These are phyloP conservation scores for Dunckerocampus dactyliophorus DNA, from an alignment of 2,113 vertebrate genomes.

Conservation along the genomic window DNA sequence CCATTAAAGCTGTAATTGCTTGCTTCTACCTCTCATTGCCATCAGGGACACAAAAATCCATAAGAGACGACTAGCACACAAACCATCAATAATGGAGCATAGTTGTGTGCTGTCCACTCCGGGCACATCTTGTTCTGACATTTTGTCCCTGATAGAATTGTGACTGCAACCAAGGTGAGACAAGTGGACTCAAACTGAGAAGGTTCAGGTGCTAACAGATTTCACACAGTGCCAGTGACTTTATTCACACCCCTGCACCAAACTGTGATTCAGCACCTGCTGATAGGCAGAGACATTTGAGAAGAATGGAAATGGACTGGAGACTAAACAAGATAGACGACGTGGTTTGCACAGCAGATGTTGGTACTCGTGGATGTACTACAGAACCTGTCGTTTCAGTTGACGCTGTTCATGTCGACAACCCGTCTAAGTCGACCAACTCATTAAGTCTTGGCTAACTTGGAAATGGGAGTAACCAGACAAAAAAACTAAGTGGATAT, in stretches of 20 bases:
- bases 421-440: no score
- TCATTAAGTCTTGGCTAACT: no score
- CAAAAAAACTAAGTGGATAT: no score
- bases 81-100: conserved; percentile 6
- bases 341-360: neutral
- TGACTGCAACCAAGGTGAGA: conserved; percentile 19
- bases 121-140: conserved; percentile 1
- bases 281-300: conserved; percentile 11
- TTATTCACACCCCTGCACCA: conserved; percentile 29
- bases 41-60: neutral
- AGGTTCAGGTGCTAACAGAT: conserved; percentile 26
- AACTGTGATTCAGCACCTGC: neutral
- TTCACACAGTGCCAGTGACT: conserved; percentile 20
- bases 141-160: conserved; percentile 3
- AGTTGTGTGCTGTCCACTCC: neutral
- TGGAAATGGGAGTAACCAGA: no score
- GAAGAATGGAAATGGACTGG: neutral
- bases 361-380: neutral
- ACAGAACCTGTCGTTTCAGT: neutral
- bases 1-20: neutral
- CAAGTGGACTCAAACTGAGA: conserved; percentile 24
- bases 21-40: neutral
- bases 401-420: neutral
- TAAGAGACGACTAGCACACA: neutral
- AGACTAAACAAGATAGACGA: conserved; percentile 2